phyloP scores from a whole-genome alignment of 92 coral and sea anemone species.

The Blastomussa wellsi region DNA sequence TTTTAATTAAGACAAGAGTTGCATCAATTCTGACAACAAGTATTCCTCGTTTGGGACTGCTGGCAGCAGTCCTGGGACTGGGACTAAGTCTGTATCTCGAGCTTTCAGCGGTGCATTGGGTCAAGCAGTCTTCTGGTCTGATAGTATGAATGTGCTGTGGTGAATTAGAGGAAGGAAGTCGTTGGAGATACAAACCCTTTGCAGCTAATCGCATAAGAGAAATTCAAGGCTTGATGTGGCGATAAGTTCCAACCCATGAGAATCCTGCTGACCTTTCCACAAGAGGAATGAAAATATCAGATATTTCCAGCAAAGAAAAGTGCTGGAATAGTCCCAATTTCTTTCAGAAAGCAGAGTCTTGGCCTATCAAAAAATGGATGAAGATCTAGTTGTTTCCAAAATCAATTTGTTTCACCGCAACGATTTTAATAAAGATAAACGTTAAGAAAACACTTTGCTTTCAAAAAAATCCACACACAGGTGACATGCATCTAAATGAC shows the following conservation, averaged over 20 bases:
- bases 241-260: too few species aligned
- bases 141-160: slow-evolving; percentile 64
- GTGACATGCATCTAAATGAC: too few species aligned
- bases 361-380: slow-evolving; percentile 42
- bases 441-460: too few species aligned
- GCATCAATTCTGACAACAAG: slow-evolving; percentile 50
- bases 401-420: too few species aligned
- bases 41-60: slow-evolving; percentile 58
- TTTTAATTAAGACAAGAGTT: slow-evolving; percentile 54
- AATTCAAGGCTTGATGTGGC: slow-evolving; percentile 53
- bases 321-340: slow-evolving; percentile 57
- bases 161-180: slow-evolving; percentile 64
- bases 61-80: slow-evolving; percentile 66
- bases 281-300: slow-evolving; percentile 40
- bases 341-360: slow-evolving; percentile 38
- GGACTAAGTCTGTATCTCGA: slow-evolving; percentile 45
- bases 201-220: slow-evolving; percentile 63
- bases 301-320: slow-evolving; percentile 25
- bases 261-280: slow-evolving; percentile 51
- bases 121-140: slow-evolving; percentile 52
- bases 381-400: slow-evolving; percentile 11
- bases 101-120: slow-evolving; percentile 18
- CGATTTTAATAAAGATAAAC: too few species aligned
- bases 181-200: slow-evolving; percentile 56
- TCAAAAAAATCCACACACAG: too few species aligned